phyloP scores from a whole-genome alignment of 1,140 invertebrate genomes.

The Gonatopus flavifemur region DNA sequence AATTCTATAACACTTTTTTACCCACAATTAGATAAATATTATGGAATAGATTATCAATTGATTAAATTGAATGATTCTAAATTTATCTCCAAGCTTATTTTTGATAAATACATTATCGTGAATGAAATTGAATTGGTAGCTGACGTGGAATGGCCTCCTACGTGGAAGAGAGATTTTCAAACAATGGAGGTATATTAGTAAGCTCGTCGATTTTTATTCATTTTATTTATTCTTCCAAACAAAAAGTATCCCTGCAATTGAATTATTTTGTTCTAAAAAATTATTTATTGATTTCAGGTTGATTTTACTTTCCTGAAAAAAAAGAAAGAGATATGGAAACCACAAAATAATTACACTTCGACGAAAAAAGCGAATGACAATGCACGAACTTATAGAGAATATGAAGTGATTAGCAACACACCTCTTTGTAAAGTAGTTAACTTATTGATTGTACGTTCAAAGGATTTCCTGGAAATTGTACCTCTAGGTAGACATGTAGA shows the following conservation, averaged over 20 bases:
- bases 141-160: slow-evolving; percentile 50
- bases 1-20: slow-evolving; percentile 42
- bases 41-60: slow-evolving; percentile 35
- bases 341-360: slow-evolving; percentile 35
- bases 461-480: slow-evolving; percentile 47
- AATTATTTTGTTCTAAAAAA: not conserved
- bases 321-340: slow-evolving; percentile 40
- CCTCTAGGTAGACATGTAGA: slow-evolving; percentile 49
- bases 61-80: slow-evolving; percentile 32
- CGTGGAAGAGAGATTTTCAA: slow-evolving; percentile 36
- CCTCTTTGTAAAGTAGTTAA: slow-evolving; percentile 44
- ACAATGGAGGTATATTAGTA: slow-evolving; percentile 33
- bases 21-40: slow-evolving; percentile 22
- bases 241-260: slow-evolving; percentile 8
- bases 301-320: slow-evolving; percentile 46
- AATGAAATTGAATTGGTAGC: slow-evolving; percentile 41
- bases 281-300: slow-evolving; percentile 23
- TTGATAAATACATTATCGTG: slow-evolving; percentile 27
- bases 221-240: not conserved
- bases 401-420: slow-evolving; percentile 47
- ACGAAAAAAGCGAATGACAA: slow-evolving; percentile 24
- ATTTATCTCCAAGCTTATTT: slow-evolving; percentile 32
- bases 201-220: not conserved
- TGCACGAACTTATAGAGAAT: slow-evolving; percentile 40
- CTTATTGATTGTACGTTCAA: slow-evolving; percentile 43